Base-by-base conservation (phyloP, 2,888 invertebrate species). In the Quadroppia sp. region DNA sequence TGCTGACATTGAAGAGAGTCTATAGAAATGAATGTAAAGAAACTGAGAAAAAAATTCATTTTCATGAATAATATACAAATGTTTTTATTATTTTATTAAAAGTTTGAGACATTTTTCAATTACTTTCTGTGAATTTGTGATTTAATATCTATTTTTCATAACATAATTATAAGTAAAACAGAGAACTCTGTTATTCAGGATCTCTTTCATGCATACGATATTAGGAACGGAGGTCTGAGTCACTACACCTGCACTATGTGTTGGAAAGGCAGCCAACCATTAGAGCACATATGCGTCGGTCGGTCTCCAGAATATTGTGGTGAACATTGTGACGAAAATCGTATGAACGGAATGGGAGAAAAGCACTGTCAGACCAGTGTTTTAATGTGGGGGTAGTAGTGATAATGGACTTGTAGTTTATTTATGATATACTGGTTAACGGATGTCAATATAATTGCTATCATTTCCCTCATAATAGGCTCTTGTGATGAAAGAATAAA, bases 361-460 rank as follows among this genome's bases (percentile, higher is more conserved):
- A 59, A 59, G 56, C 25, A 25, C 23, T 13, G 56, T 28, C 28
- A 59, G 25, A 15, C 56, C 50, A 50, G 20, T 9, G 6, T 59
- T 59, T 13, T 59, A 25, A 59, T 59, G 15, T 4, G 15, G 7
- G 23, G 6, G n/a, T 11, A 11, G 50, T 50, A 50, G 50, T 25
- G 56, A 59, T 59, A 59, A 59, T 59, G 25, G 56, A 59, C 56
- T 59, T 59, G 56, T 59, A 59, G 25, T 59, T 25, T 59, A 59
- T 59, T 59, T 59, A 59, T 59, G 20, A 59, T 23, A 59, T 25
- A 59, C 7, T 59, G 56, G 56, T 20, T 59, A 59, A 59, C 56
- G 20, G 56, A 59, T 59, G 11, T 50, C 50, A 50, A 11, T 50
- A 50, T 20, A 50, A 50, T 50, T 50, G 50, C 17, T 9, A 17